Evolutionary conservation across 2,888 invertebrate genomes (phyloP).

Genomic region (Trissolcus brochymenae): DNA sequence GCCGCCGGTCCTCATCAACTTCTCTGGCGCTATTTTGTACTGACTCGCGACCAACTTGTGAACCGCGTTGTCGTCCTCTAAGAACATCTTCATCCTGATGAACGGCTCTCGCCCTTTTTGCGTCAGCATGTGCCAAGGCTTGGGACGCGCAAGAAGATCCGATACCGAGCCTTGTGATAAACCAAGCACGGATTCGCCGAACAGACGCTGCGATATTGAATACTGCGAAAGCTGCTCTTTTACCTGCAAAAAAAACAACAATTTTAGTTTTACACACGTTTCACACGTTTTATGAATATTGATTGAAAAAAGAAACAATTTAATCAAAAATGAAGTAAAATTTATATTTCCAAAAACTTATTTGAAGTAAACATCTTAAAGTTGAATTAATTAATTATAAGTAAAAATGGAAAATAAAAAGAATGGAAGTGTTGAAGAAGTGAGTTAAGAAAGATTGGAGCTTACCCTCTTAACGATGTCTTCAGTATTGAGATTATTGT

Average conservation of each 20-base stretch:
- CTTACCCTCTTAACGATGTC: constrained; percentile 93
- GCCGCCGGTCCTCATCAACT: constrained; percentile 96
- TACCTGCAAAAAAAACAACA: constrained; percentile 78
- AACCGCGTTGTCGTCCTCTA: constrained; percentile 96
- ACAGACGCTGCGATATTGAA: constrained; percentile 97
- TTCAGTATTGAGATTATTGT: constrained; percentile 98
- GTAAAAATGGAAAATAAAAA: too few relatives aligned
- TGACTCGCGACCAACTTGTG: constrained; percentile 97
- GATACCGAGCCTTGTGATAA: constrained; percentile 98
- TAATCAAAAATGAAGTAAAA: too few relatives aligned
- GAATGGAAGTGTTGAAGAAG: not conserved
- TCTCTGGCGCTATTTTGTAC: constrained; percentile 98
- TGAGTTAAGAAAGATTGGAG: not conserved
- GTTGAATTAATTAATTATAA: not conserved
- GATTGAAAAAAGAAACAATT: too few relatives aligned
- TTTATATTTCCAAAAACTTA: too few relatives aligned
- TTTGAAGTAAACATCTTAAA: constrained; percentile 1
- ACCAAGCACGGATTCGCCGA: constrained; percentile 98
- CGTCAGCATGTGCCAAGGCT: constrained; percentile 99
- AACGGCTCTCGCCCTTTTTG: constrained; percentile 98
- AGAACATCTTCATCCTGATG: constrained; percentile 98
- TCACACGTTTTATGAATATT: too few relatives aligned
- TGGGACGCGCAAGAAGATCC: constrained; percentile 96
- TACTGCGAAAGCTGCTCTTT: constrained; percentile 96
- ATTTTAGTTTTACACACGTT: constrained; percentile 2